A percentile compares a stretch with the other conserved stretches of the same genome.
Conservation (phyloP, 2,888 invertebrate species). For the Latrodectus elegans region DNA sequence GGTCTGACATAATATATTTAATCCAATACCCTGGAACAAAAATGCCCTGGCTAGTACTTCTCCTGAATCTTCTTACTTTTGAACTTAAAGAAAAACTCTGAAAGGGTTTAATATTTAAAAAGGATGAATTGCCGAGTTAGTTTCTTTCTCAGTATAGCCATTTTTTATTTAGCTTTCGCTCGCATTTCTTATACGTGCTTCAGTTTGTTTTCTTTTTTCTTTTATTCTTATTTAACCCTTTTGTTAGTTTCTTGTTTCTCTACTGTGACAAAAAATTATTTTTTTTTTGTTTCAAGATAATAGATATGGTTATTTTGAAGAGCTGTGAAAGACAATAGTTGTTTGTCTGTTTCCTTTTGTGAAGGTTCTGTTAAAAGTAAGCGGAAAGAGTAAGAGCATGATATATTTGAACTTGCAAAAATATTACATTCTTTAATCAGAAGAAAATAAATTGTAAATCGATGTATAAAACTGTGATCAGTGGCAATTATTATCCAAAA, state of each 20-base stretch:
- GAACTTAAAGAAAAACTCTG: constrained; percentile 12
- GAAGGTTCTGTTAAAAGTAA: no score
- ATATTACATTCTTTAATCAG: no score
- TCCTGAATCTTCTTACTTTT: constrained; percentile 14
- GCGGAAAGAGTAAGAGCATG: no score
- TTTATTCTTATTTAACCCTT: constrained; percentile 13
- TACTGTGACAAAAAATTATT: background rate
- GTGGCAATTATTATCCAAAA: no score
- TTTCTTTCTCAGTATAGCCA: constrained; percentile 20
- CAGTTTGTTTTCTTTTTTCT: constrained; percentile 9
- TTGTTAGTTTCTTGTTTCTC: constrained; percentile 12
- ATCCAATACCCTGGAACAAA: constrained; percentile 38
- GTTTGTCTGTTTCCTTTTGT: background rate
- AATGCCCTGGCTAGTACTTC: constrained; percentile 20
- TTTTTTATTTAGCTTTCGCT: constrained; percentile 10
- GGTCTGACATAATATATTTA: constrained; percentile 58
- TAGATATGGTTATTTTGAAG: background rate
- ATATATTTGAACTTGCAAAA: no score
- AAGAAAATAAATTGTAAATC: no score
- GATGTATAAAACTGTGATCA: no score
- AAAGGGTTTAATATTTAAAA: constrained; percentile 45
- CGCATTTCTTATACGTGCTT: background rate
- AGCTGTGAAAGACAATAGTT: background rate
- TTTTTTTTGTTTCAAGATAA: background rate
- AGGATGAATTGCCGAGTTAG: constrained; percentile 51